A percentile compares a stretch with the other conserved stretches of the same genome.
These are phyloP conservation scores for Eurytoma californica DNA, from an alignment of 2,888 invertebrate species.

Conservation along the genomic window DNA sequence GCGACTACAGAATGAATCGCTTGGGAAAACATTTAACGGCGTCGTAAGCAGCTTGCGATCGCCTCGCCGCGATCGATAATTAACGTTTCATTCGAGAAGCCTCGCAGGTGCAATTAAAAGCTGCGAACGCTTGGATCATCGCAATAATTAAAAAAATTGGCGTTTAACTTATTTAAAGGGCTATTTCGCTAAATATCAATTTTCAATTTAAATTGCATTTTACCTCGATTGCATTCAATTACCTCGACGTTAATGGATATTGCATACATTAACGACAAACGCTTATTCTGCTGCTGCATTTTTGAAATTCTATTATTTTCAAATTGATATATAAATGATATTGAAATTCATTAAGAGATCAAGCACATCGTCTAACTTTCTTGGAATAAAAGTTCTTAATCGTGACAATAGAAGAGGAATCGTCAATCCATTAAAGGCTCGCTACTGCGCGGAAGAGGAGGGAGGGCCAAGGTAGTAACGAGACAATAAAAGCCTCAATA, in stretches of 20 bases:
- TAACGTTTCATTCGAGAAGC: conserved; percentile 20
- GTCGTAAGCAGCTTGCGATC: conserved; percentile 34
- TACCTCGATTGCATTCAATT: neutral
- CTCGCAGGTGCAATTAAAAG: conserved; percentile 13
- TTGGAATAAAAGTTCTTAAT: no score
- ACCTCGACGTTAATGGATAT: neutral
- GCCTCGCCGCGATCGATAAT: conserved; percentile 33
- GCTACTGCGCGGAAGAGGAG: neutral
- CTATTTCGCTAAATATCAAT: no score
- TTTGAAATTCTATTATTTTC: no score
- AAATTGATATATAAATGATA: no score
- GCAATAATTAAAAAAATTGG: conserved; percentile 8
- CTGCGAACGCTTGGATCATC: neutral
- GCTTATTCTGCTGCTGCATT: no score
- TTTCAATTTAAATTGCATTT: no score
- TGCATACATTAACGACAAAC: neutral
- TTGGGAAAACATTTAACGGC: conserved; percentile 40
- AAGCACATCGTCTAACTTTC: no score
- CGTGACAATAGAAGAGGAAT: no score
- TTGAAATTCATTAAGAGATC: no score
- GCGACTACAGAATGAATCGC: neutral
- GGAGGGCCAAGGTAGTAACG: neutral
- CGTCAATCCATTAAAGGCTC: no score
- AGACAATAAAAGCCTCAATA: conserved; percentile 32
- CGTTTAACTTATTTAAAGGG: no score